Base-by-base conservation (phyloP, 1,140 invertebrate species). In the Theocolax elegans region DNA sequence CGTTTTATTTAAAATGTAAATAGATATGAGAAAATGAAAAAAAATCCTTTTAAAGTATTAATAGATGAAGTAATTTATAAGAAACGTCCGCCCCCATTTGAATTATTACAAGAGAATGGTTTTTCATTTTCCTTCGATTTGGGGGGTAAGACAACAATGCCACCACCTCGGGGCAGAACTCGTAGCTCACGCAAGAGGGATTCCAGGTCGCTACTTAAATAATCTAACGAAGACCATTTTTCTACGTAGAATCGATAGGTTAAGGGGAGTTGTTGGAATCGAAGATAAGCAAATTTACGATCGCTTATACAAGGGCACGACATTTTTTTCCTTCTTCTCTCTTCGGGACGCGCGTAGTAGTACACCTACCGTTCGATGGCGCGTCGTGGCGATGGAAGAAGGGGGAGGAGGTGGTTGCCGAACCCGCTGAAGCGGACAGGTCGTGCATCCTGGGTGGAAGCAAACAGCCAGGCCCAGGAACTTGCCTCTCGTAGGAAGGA, bases 361-460 rank as follows among this genome's bases (percentile, higher is more conserved):
- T n/a, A n/a, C n/a, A n/a, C n/a, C n/a, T n/a, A n/a, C n/a, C n/a
- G n/a, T n/a, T n/a, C n/a, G n/a, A n/a, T n/a, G n/a, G n/a, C n/a
- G n/a, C n/a, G n/a, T n/a, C n/a, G n/a, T n/a, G n/a, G n/a, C n/a
- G n/a, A n/a, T n/a, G n/a, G n/a, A n/a, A n/a, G n/a, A n/a, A n/a
- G n/a, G n/a, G n/a, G n/a, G n/a, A n/a, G n/a, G n/a, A n/a, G n/a
- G n/a, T n/a, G n/a, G n/a, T n/a, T n/a, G n/a, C n/a, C n/a, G n/a
- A n/a, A n/a, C n/a, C 51, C 31, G 15, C 35, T 71, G 71, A 58
- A 71, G 72, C 71, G 69, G 74, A 77, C 67, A 71, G 75, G 76
- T 78, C 75, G 76, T 80, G 77, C 76, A 77, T 82, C 76, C 72
- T 75, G 74, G 53, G 74, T 58, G 71, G 68, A 74, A 75, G 75